A percentile compares a stretch with the other conserved stretches of the same genome.
These are phyloP conservation scores for Acrocephalus scirpaceus DNA, from an alignment of 2,797 vertebrate species.

Conservation along the genomic window DNA sequence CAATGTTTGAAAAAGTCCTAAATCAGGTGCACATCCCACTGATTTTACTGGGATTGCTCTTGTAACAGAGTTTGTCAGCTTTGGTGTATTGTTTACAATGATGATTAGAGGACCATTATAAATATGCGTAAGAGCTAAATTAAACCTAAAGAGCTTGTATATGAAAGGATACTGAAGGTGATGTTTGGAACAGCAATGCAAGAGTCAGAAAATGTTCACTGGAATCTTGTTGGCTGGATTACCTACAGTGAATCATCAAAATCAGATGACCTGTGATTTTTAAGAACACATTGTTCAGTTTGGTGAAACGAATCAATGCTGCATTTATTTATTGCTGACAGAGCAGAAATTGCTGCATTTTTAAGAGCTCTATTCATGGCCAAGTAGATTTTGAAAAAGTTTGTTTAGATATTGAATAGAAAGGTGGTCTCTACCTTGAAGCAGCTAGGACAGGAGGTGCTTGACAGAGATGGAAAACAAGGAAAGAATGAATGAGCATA, in stretches of 20 bases:
- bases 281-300: conserved; percentile 32
- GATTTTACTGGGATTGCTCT: conserved; percentile 4
- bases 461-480: not conserved
- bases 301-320: conserved; percentile 38
- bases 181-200: not conserved
- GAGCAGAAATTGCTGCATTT: conserved; percentile 8
- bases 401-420: not conserved
- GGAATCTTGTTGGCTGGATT: not conserved
- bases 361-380: not conserved
- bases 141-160: not conserved
- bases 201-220: not conserved
- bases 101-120: not conserved
- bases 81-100: not conserved
- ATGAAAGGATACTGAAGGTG: not conserved
- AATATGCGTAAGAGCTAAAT: not conserved
- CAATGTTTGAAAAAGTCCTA: not conserved
- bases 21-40: not conserved
- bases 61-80: not conserved
- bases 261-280: conserved; percentile 30
- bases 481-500: not conserved
- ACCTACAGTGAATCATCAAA: conserved; percentile 16
- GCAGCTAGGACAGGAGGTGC: not conserved
- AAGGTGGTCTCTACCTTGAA: not conserved
- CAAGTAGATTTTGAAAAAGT: not conserved
- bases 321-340: conserved; percentile 35